Conservation (phyloP, 2,797 vertebrate species). For the Siniperca undulata region DNA sequence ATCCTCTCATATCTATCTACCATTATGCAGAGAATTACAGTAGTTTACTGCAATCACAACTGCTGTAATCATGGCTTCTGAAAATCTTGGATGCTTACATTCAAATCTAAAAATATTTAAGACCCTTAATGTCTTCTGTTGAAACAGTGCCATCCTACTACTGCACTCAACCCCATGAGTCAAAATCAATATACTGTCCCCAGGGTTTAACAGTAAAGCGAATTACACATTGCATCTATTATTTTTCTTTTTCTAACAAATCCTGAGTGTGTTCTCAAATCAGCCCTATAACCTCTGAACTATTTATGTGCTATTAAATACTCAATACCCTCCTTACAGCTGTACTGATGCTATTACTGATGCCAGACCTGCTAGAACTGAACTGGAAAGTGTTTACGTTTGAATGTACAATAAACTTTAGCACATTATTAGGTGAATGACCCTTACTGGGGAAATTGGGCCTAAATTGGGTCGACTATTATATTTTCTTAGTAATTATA, state of each 20-base stretch:
- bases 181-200: background rate
- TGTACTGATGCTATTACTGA: background rate
- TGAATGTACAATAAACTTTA: background rate
- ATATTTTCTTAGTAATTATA: background rate
- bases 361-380: background rate
- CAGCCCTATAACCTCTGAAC: background rate
- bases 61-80: constrained; percentile 21
- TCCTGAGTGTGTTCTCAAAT: background rate
- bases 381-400: background rate
- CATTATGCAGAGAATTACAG: constrained; percentile 32
- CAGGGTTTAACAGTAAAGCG: background rate
- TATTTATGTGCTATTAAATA: background rate
- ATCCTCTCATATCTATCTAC: constrained; percentile 30
- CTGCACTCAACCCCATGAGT: background rate
- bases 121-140: background rate
- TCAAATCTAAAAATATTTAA: constrained; percentile 28
- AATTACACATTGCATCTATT: background rate
- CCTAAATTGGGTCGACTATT: too few relatives aligned
- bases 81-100: constrained; percentile 30
- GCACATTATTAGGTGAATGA: background rate
- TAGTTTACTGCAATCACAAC: constrained; percentile 39
- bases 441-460: background rate
- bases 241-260: background rate
- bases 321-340: background rate
- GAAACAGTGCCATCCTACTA: constrained; percentile 9